Evolutionary conservation across 2,797 vertebrate species (phyloP), one percentile per base, ranked within the genome.

Genomic region (Scolopax rusticola): DNA sequence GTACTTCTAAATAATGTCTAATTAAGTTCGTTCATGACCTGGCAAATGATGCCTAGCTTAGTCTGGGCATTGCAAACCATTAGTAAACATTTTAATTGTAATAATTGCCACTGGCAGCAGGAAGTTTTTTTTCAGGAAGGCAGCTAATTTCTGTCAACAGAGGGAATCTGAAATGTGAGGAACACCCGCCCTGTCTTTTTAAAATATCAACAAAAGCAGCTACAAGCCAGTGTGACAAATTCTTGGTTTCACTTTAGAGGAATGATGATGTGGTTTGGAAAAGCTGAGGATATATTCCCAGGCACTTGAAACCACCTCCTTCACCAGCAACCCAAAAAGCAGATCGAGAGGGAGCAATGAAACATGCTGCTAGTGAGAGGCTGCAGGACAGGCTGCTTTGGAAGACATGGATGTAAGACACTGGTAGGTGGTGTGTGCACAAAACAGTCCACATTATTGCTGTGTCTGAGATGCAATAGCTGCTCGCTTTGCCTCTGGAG

Each of bases 1-100:
- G 3, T 78, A 82, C 68, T 75, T 75, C 78, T 96, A 89, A 93
- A 89, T 89, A 92, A 87, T 59, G 57, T 60, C 93, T 87, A 83
- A 94, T 93, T 87, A 95, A 76, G 84, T 87, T 91, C 27, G 57
- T 85, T 93, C 48, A 32, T 85, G 95, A 83, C 61, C 84, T 90
- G 81, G 83, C 59, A 82, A 33, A 51, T 6, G 47, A 28, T 73
- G n/a, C 68, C 79, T 67, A 47, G 38, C 69, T 93, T 85, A 89
- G 75, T 77, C 80, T 74, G 64, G 78, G 64, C 81, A 89, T 75
- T 83, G 61, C 79, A 80, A 91, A 40, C 64, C 15, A 89, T 64
- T 74, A 94, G 76, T 33, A 93, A 96, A 92, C 68, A 71, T 90
- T 95, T 89, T 68, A 93, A 87, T 89, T 77, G 68, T 68, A 87